Base-by-base conservation (phyloP, 2,797 vertebrate genomes). In the Crenichthys baileyi region DNA sequence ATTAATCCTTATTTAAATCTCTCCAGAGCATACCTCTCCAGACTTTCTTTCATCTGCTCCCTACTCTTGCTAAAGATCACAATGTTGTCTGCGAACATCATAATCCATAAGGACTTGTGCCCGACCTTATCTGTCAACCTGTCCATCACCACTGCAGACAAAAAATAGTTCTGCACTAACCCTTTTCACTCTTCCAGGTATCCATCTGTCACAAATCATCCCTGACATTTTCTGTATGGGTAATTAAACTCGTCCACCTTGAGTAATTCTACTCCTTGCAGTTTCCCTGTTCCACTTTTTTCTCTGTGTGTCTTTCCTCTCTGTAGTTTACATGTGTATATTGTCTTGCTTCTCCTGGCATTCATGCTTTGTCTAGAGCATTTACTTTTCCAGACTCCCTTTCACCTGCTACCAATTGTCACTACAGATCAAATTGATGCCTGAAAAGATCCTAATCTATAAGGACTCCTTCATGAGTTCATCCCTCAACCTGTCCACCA, bases 171-270 rank as follows among this genome's bases (percentile, higher is more conserved):
- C 29, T 18, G 60, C 29, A 7, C 60, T 67, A 22, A 24, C 44
- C 39, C 22, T 41, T 67, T 6, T 41, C 22, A 41, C 9, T 67
- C 31, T 41, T 20, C 5, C 1, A 39, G 31, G 5, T 9, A 41
- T 67, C 63, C 20, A 4, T 65, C 31, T 65, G 29, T 67, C 22
- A 67, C 63, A 67, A 67, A 67, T 67, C 36, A 67, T 67, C 39
- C 20, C 63, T 67, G 36, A 24, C 63, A 67, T 67, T 67, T 41
- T 41, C 20, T 67, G 9, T 67, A 41, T 18, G 24, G 36, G 24
- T 67, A 36, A 65, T 8, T 39, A 41, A 22, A 67, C 20, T 67
- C 22, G 36, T 67, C 63, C 63, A 41, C 20, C 39, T 67, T 41
- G 18, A 67, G 31, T 24, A 41, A 24, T 67, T 67, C 18, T 22